Evolutionary conservation across 2,888 invertebrate genomes (phyloP), one percentile per base, ranked within the genome.

Genomic region (Hetaerina titia): DNA sequence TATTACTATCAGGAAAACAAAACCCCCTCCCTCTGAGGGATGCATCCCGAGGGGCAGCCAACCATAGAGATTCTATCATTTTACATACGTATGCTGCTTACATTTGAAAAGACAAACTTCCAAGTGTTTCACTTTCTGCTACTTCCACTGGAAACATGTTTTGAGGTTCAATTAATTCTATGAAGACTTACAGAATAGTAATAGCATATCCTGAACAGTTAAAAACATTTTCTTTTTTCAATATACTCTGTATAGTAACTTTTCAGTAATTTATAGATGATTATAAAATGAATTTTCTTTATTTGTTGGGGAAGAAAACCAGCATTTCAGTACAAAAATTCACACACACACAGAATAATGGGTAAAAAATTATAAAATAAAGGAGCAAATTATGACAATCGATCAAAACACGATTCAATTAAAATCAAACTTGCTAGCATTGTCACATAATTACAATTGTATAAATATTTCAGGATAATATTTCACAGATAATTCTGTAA

Each of bases 341-440:
- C 92, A 92, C 92, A 92, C 92, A 56, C 92, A 92, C 92, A 92
- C 92, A 45, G 92, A 92, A 92, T 92, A 92, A 69, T 92, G 92
- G 92, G 92, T 92, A 92, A 92, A 92, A 88, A 92, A 92, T 69
- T 92, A 92, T 92, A 92, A 92, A 92, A 92, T 92, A 92, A 92
- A 92, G 92, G 92, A 92, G 92, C 92, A 92, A 92, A 92, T 92
- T 92, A 92, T 92, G 92, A 92, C 92, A 92, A 92, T 92, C 92
- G 69, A 92, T 92, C 90, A 92, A 92, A 92, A 92, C 69, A 92
- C 45, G 92, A 92, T 64, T 92, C 92, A 92, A 92, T 92, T 92
- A 69, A 92, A 92, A 92, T 92, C 92, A 92, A 92, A 92, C 92
- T 92, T 92, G 92, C 92, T 92, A 92, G 92, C 22, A 31, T 92